Evolutionary conservation across 2,113 vertebrate genomes (phyloP), one percentile per base, ranked within the genome.

Genomic region (Gallinago jamesoni): DNA sequence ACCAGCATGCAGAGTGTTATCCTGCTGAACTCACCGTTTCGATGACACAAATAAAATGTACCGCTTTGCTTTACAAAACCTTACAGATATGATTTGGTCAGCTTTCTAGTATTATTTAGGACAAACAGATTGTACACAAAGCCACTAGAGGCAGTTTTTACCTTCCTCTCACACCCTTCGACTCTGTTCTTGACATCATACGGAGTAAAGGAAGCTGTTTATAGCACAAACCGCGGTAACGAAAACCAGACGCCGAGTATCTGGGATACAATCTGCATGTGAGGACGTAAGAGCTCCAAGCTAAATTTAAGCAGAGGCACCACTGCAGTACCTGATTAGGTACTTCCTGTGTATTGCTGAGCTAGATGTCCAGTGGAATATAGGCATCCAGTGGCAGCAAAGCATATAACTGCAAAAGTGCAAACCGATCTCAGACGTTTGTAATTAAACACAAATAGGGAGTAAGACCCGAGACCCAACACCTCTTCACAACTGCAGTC

Each of bases 141-240:
- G 45, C 56, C 48, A 64, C 69, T 48, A 53, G 53, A 90, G 48
- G 76, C 69, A 87, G 39, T 41, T 96, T 90, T 78, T 89, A 70
- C 80, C 60, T 87, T 79, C 68, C 43, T 84, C 43, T 89, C 73
- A 55, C 10, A 11, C 80, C 68, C 60, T 92, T 91, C 20, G 5
- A 15, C 48, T 68, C 52, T 30, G n/a, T 35, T 94, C 52, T 50
- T 95, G 90, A 93, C 88, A 91, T 95, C 96, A 95, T 5, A 60
- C 3, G n/a, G 80, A 84, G 83, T 68, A 87, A 90, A 95, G 52
- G 73, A 89, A 93, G 76, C 73, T 93, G 92, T 93, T 96, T 95
- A 90, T 92, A 96, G 83, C 56, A 75, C 69, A 82, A 62, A 68
- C 48, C 89, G 73, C 6, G 0, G 66, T 91, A 93, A 92, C 86